These are phyloP conservation scores for Holothuria leucospilota DNA, from an alignment of 53 echinoderm and acorn worm species.

Conservation along the genomic window DNA sequence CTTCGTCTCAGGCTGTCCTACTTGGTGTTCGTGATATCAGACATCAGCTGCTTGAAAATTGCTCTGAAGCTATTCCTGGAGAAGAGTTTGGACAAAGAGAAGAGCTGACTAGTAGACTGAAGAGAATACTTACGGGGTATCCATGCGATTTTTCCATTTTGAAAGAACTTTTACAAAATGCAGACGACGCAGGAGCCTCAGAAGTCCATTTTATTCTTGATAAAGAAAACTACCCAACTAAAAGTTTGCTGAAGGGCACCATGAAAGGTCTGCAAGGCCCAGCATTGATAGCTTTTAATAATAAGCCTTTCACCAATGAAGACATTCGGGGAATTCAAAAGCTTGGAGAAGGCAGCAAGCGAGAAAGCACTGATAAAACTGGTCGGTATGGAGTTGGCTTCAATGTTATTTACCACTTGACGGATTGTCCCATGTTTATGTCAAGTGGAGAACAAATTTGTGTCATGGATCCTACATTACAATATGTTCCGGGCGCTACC, in stretches of 20 bases:
- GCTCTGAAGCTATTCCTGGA: background rate
- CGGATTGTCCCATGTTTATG: constrained; percentile 83
- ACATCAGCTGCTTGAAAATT: constrained; percentile 33
- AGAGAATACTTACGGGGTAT: constrained; percentile 75
- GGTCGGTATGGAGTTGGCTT: constrained; percentile 95
- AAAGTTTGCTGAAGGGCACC: constrained; percentile 49
- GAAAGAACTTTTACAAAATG: constrained; percentile 96
- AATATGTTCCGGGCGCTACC: constrained; percentile 49
- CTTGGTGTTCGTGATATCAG: constrained; percentile 66
- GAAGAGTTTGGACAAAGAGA: constrained; percentile 73
- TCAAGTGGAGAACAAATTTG: constrained; percentile 56
- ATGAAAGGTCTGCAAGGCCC: constrained; percentile 67
- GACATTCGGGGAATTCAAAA: constrained; percentile 80
- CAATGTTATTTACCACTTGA: constrained; percentile 80
- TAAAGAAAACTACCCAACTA: constrained; percentile 44
- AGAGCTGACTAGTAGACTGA: constrained; percentile 77
- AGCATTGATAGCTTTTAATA: constrained; percentile 73
- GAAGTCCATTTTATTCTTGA: constrained; percentile 90
- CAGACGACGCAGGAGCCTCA: constrained; percentile 86
- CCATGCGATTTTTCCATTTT: constrained; percentile 72
- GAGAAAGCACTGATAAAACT: constrained; percentile 54
- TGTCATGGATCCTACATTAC: constrained; percentile 77
- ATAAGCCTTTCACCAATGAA: constrained; percentile 65
- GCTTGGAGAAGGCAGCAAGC: constrained; percentile 75
- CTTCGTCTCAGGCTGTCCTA: constrained; percentile 22